Evolutionary conservation across 2,113 vertebrate species (phyloP).

Genomic region (Glareola pratincola): DNA sequence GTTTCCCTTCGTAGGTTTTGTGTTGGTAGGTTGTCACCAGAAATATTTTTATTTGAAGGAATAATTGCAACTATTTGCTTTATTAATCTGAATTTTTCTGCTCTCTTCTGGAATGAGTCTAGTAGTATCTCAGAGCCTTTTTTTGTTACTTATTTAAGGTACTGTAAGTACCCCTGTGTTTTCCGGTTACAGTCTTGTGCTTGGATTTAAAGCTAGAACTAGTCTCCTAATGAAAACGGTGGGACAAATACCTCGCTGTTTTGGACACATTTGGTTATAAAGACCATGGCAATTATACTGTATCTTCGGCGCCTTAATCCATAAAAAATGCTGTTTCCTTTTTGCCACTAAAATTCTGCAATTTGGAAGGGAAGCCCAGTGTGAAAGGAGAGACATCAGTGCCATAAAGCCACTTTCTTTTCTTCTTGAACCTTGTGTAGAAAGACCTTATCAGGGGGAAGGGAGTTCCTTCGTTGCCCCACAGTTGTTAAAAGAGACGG

Average conservation of each 20-base stretch:
- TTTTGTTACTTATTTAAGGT: background rate
- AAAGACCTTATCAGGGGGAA: background rate
- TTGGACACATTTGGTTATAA: background rate
- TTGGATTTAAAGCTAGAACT: background rate
- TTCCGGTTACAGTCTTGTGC: background rate
- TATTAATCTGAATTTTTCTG: background rate
- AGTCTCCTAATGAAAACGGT: background rate
- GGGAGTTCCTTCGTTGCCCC: background rate
- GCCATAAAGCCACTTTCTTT: background rate
- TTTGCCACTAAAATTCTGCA: background rate
- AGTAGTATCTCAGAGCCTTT: background rate
- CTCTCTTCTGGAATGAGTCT: background rate
- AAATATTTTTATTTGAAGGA: background rate
- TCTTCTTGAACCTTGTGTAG: background rate
- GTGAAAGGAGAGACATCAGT: background rate
- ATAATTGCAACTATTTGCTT: background rate
- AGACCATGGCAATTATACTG: background rate
- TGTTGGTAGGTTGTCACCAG: background rate
- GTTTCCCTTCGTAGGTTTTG: background rate
- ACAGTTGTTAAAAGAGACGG: background rate
- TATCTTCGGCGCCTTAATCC: background rate
- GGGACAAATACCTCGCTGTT: background rate
- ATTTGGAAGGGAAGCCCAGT: background rate
- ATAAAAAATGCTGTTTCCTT: background rate
- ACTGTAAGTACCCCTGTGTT: background rate